These are phyloP conservation scores for Saturnia japonica DNA, from an alignment of 2,888 invertebrate genomes.

Conservation along the genomic window DNA sequence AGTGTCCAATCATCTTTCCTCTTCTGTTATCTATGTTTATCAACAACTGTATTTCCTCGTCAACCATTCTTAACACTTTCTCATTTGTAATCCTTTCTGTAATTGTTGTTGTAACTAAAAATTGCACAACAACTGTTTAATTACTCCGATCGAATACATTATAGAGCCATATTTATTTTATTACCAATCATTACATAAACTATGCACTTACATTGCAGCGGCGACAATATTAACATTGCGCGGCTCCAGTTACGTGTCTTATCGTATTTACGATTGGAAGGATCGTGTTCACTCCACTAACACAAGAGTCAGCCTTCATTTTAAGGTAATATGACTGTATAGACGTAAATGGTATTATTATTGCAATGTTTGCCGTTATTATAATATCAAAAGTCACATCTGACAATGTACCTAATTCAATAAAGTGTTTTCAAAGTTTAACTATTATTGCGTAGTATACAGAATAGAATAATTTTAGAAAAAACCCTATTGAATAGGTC, in stretches of 20 bases:
- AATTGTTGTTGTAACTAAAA: background rate
- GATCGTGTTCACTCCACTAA: conserved; percentile 93
- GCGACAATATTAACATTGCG: conserved; percentile 92
- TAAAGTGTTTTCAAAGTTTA: background rate
- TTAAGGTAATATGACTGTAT: conserved; percentile 84
- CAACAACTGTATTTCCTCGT: too few species aligned
- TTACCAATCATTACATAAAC: conserved; percentile 29
- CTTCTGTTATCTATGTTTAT: too few species aligned
- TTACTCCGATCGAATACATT: background rate
- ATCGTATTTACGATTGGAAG: conserved; percentile 95
- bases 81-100: too few species aligned
- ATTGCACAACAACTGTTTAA: background rate
- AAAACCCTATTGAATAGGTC: too few species aligned
- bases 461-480: too few species aligned
- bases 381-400: background rate
- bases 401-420: background rate
- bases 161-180: conserved; percentile 23
- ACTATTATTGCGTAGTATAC: background rate
- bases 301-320: conserved; percentile 93
- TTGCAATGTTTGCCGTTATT: background rate
- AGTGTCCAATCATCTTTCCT: too few species aligned
- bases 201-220: conserved; percentile 76
- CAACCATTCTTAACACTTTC: too few species aligned
- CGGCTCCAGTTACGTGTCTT: conserved; percentile 96
- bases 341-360: background rate